A percentile compares a stretch with the other conserved stretches of the same genome.
Evolutionary conservation across 2,113 vertebrate genomes (phyloP).

Genomic region (Galemys pyrenaicus): DNA sequence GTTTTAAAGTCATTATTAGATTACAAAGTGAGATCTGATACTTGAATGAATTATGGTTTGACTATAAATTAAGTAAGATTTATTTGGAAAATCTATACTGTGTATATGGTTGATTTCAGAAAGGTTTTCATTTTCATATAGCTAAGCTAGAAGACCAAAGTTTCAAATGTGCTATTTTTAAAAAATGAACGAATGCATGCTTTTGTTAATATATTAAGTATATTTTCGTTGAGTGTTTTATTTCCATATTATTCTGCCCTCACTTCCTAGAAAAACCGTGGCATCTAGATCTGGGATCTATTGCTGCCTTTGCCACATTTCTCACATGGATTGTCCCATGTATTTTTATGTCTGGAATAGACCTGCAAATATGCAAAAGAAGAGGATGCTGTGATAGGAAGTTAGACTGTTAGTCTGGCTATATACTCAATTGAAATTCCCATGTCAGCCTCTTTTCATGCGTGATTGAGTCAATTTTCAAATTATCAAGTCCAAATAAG

Average conservation of each 20-base stretch:
- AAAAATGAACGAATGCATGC: slow-evolving; percentile 4
- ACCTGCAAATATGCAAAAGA: neutral
- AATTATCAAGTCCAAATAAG: slow-evolving; percentile 1
- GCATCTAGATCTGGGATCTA: neutral
- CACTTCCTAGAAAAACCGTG: neutral
- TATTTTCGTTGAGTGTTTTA: slow-evolving; percentile 21
- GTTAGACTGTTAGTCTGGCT: neutral
- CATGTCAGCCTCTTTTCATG: neutral
- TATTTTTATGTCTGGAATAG: neutral
- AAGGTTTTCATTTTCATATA: neutral
- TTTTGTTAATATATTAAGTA: neutral
- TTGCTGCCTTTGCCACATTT: slow-evolving; percentile 34
- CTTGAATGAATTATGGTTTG: slow-evolving; percentile 20
- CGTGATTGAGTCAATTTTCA: neutral
- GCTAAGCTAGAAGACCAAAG: neutral
- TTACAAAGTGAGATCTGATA: neutral
- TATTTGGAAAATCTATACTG: slow-evolving; percentile 39
- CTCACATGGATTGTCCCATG: neutral
- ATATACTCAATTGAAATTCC: neutral
- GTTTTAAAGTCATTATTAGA: slow-evolving; percentile 2
- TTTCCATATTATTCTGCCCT: neutral
- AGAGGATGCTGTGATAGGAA: neutral
- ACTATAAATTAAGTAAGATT: slow-evolving; percentile 25
- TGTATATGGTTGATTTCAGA: slow-evolving; percentile 16
- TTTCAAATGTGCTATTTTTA: neutral